Percentiles rank a stretch among this genome's conserved stretches.
phyloP scores from a whole-genome alignment of 2,888 invertebrate species.

The Brachypterus glaber region DNA sequence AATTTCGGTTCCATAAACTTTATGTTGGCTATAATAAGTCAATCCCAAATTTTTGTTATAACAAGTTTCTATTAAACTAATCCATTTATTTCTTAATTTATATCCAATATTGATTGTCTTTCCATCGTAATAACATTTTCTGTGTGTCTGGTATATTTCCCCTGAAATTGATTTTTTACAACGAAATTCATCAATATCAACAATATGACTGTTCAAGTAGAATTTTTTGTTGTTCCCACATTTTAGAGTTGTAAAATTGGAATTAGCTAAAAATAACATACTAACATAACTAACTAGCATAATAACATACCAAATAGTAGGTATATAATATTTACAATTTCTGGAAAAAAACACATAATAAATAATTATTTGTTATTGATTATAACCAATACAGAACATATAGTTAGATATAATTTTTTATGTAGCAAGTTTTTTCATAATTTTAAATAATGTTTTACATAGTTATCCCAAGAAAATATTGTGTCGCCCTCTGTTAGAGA shows the following conservation, averaged over 20 bases:
- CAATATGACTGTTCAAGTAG: constrained; percentile 19
- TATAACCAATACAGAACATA: no score
- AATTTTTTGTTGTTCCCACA: constrained; percentile 26
- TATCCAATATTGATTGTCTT: constrained; percentile 31
- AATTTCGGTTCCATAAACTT: constrained; percentile 35
- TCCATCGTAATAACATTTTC: constrained; percentile 30
- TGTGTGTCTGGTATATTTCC: constrained; percentile 25
- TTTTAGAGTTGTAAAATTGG: constrained; percentile 25
- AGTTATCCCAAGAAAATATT: no score
- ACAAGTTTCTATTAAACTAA: constrained; percentile 34
- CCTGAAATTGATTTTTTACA: constrained; percentile 30
- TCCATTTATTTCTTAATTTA: constrained; percentile 23
- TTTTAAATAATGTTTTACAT: no score
- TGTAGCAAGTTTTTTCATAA: no score
- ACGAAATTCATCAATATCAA: constrained; percentile 25
- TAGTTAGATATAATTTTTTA: no score
- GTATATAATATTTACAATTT: no score
- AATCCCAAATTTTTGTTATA: constrained; percentile 32
- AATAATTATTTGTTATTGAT: no score
- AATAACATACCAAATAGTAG: neutral
- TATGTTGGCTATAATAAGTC: constrained; percentile 35
- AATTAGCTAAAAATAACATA: constrained; percentile 25
- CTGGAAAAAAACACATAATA: no score
- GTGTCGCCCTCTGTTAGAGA: no score
- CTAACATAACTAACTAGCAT: neutral